Conservation (phyloP, 2,797 vertebrate genomes). For the Coreius guichenoti region DNA sequence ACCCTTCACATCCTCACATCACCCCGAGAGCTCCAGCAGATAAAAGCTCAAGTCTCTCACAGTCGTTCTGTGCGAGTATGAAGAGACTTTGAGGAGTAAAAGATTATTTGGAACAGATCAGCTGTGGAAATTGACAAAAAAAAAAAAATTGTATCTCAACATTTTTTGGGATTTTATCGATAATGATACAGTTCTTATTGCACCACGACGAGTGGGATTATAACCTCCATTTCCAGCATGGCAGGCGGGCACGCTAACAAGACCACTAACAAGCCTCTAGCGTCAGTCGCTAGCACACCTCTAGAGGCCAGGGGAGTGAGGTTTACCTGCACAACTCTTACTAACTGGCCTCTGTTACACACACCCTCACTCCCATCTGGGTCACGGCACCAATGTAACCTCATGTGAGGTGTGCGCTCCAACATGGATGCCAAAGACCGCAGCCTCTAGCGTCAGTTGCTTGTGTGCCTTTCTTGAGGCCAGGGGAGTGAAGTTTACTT, state of each 20-base stretch:
- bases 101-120: slow-evolving; percentile 2
- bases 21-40: background rate
- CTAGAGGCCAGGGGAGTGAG: background rate
- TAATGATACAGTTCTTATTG: background rate
- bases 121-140: background rate
- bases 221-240: background rate
- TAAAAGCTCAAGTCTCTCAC: slow-evolving; percentile 20
- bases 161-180: background rate
- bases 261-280: background rate
- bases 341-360: background rate
- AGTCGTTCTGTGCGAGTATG: background rate
- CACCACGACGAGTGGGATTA: background rate
- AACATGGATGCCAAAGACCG: too few species aligned
- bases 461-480: rapidly evolving
- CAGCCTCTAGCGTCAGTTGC: too few species aligned
- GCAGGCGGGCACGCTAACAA: background rate
- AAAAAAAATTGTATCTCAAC: background rate
- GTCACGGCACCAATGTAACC: background rate
- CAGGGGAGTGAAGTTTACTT: background rate
- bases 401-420: too few species aligned
- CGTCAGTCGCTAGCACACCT: rapidly evolving
- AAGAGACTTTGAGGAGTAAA: background rate
- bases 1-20: slow-evolving; percentile 18
- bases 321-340: background rate
- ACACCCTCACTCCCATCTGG: background rate